phyloP scores from a whole-genome alignment of 2,113 vertebrate species.

The Oryctolagus cuniculus region mOryCun1.1 NC_091433.1:117332501-117333000 shows the following conservation, averaged over 20 bases:
- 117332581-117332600: neutral
- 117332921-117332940: neutral
- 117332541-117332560: neutral
- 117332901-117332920: neutral
- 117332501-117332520: neutral
- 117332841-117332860: neutral
- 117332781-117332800: constrained; percentile 54
- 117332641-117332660: neutral
- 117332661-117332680: neutral
- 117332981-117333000: neutral
- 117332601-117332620: no score
- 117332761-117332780: constrained; percentile 30
- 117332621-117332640: neutral
- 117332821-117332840: neutral
- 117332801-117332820: constrained; percentile 58
- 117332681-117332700: neutral
- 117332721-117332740: neutral
- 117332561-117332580: neutral
- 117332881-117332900: neutral
- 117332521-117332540: neutral
- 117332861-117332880: constrained; percentile 37
- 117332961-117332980: neutral
- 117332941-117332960: neutral
- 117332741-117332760: neutral
- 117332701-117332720: constrained; percentile 4